Conservation (phyloP, 1,140 invertebrate species). For the Steinernema khuongi region DNA sequence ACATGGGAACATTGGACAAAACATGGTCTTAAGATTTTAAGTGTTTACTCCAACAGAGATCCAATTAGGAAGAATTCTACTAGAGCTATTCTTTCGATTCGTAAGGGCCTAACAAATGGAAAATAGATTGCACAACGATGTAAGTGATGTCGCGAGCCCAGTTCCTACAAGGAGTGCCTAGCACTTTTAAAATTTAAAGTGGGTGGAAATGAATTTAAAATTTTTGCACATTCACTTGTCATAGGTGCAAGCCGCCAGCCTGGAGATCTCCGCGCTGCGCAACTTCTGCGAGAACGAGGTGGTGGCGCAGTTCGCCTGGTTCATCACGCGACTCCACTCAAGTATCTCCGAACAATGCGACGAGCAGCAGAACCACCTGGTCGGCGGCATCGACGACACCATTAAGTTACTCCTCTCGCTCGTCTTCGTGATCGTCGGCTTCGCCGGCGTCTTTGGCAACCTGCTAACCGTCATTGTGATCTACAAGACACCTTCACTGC, state of each 20-base stretch:
- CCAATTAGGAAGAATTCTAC: no score
- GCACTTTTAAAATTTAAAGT: no score
- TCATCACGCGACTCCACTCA: conserved; percentile 4
- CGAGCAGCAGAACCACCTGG: background rate
- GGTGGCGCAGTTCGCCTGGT: conserved; percentile 6
- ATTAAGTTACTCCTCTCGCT: conserved; percentile 59
- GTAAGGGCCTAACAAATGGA: no score
- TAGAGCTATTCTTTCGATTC: no score
- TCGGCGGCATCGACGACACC: conserved; percentile 9
- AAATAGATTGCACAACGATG: no score
- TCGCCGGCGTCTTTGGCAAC: conserved; percentile 80
- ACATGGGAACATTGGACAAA: no score
- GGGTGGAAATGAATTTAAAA: no score
- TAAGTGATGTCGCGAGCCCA: no score
- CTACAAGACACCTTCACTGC: conserved; percentile 77
- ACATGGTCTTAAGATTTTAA: no score
- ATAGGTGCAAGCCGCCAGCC: background rate
- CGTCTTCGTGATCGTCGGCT: conserved; percentile 76
- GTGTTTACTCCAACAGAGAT: no score
- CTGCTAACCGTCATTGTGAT: conserved; percentile 85
- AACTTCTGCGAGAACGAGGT: conserved; percentile 7
- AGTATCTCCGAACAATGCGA: background rate
- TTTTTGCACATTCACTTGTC: background rate
- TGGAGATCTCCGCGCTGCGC: background rate
- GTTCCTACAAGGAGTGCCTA: no score